Conservation (phyloP, 2,888 invertebrate species). For the Drosophila subsilvestris region DNA sequence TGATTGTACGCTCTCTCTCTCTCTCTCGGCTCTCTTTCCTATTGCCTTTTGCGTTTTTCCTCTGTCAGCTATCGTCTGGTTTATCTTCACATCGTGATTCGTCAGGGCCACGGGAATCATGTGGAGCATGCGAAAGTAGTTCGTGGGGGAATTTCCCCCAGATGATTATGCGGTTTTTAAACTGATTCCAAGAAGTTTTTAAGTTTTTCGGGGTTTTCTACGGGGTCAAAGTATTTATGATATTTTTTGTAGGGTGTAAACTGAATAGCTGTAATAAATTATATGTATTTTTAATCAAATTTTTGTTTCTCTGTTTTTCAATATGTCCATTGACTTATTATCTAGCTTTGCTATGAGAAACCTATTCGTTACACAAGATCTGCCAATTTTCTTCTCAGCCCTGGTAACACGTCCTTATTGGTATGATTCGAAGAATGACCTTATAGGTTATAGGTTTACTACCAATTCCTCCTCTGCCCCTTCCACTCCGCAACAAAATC, state of each 20-base stretch:
- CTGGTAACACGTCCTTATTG: background rate
- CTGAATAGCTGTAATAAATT: too few species aligned
- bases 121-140: slow-evolving; percentile 22
- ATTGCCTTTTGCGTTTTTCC: slow-evolving; percentile 54
- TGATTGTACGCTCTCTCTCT: slow-evolving; percentile 5
- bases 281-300: too few species aligned
- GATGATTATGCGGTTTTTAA: slow-evolving; percentile 9
- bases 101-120: slow-evolving; percentile 56
- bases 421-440: background rate
- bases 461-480: background rate
- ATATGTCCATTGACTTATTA: too few species aligned
- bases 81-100: slow-evolving; percentile 47
- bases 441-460: background rate
- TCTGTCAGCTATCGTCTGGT: slow-evolving; percentile 68
- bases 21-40: slow-evolving; percentile 19
- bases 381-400: background rate
- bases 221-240: background rate
- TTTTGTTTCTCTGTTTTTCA: too few species aligned
- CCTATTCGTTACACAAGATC: too few species aligned
- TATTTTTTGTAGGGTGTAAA: too few species aligned
- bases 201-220: background rate
- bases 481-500: background rate
- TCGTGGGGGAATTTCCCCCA: slow-evolving; percentile 25
- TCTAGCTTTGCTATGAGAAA: too few species aligned
- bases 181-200: background rate